Evolutionary conservation across 2,113 vertebrate species (phyloP), one percentile per base, ranked within the genome.

Genomic region (Ivindomyrus marchei): DNA sequence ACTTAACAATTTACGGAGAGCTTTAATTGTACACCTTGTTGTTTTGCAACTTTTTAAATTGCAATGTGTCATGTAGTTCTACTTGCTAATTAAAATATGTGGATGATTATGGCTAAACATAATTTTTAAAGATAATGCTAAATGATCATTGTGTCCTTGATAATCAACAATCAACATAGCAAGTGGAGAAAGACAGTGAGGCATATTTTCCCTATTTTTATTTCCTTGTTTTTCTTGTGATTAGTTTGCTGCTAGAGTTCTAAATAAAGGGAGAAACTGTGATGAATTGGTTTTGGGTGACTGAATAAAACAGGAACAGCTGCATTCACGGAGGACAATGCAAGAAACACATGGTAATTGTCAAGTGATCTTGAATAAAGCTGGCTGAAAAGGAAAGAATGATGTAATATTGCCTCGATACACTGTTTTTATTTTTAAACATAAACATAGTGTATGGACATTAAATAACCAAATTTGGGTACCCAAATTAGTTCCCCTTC

Each of bases 151-250:
- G 24, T 77, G 17, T 90, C 31, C 46, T 47, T 70, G 62, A 52
- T 91, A 47, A 83, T 84, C 85, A 52, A 53, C 89, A 88, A 49
- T 53, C 47, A 88, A 47, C 74, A 88, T 36, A 62, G 36, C 45
- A 31, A 84, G 21, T 50, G 50, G 49, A 58, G 11, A 83, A 39
- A 80, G 36, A 39, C 36, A 80, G 6, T 42, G 27, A n/a, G 85
- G 56, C n/a, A 80, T 80, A 80, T 42, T 80, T 80, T 70, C 17
- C 31, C 31, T 6, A 42, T 80, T 80, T 80, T 80, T 42, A 42
- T 80, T 80, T 80, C 74, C 9, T 70, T 70, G 27, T 80, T 19
- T 42, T 80, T 80, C 74, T 80, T 17, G 62, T 70, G 62, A 70
- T 80, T 80, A 39, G 31, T 39, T 36, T 77, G 70, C 70, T 15